phyloP scores from a whole-genome alignment of 2,797 vertebrate species.

The Sebastiscus albofasciatus region DNA sequence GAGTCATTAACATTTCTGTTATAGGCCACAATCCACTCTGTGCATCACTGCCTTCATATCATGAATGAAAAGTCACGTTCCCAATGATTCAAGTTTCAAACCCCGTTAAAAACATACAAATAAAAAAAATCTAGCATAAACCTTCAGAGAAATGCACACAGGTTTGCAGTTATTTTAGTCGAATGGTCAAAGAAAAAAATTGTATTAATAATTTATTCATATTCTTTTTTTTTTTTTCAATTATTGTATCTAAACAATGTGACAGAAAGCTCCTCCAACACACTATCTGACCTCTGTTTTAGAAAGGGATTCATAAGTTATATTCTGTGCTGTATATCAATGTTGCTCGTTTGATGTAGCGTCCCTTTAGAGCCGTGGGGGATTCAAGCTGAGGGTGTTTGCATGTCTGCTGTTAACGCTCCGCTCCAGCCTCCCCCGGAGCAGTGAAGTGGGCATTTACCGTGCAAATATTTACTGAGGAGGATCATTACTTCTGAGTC shows the following conservation, averaged over 20 bases:
- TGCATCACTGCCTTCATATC: neutral
- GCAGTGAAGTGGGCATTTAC: slow-evolving; percentile 16
- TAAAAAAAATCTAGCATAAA: neutral
- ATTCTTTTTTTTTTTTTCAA: neutral
- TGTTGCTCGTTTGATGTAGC: neutral
- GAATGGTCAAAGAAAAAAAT: neutral
- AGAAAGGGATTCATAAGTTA: neutral
- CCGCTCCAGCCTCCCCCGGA: neutral
- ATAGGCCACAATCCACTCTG: neutral
- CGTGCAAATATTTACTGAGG: slow-evolving; percentile 44
- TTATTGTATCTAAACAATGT: neutral
- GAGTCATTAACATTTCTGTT: neutral
- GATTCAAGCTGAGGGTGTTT: neutral
- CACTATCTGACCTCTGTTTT: neutral
- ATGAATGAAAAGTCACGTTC: neutral
- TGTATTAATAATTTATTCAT: neutral
- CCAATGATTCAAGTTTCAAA: neutral
- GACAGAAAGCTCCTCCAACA: neutral
- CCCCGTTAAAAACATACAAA: neutral
- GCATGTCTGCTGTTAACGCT: neutral
- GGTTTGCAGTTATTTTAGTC: neutral
- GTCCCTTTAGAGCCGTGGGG: neutral
- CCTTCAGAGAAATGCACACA: neutral
- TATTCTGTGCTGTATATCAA: neutral
- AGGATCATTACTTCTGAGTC: slow-evolving; percentile 11